Percentiles rank a stretch among this genome's conserved stretches.
These are phyloP conservation scores for Xenopus borealis DNA, from an alignment of 2,113 vertebrate genomes.

Conservation along the genomic window DNA sequence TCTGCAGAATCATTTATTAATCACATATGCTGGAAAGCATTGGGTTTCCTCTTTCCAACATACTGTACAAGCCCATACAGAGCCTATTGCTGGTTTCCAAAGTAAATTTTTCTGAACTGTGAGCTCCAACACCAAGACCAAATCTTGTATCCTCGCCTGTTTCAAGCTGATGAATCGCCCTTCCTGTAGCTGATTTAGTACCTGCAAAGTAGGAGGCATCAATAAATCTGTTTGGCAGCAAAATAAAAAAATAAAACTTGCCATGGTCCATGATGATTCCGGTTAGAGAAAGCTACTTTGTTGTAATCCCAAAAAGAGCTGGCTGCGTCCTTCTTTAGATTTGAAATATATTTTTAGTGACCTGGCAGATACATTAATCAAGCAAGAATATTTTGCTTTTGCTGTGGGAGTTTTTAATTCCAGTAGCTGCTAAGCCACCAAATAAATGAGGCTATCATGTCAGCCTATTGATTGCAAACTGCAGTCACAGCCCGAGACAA, in stretches of 20 bases:
- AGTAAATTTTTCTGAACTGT: too few relatives aligned
- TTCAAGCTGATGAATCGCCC: neutral
- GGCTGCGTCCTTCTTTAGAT: too few relatives aligned
- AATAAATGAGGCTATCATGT: slow-evolving; percentile 9
- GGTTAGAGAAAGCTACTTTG: too few relatives aligned
- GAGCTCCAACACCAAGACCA: neutral
- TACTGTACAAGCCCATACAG: too few relatives aligned
- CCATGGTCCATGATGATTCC: too few relatives aligned
- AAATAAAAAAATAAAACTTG: neutral
- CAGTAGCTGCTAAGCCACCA: neutral
- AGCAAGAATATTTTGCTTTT: neutral
- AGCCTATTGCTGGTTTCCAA: too few relatives aligned
- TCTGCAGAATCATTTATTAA: slow-evolving; percentile 20
- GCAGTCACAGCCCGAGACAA: slow-evolving; percentile 15
- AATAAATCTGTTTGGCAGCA: neutral
- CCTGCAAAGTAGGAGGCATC: neutral
- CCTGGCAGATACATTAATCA: neutral
- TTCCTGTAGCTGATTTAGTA: neutral
- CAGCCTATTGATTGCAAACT: slow-evolving; percentile 26
- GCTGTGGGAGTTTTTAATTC: neutral
- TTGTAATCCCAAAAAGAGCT: too few relatives aligned
- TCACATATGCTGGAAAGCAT: slow-evolving; percentile 4
- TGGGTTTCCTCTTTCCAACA: neutral
- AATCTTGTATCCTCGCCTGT: neutral
- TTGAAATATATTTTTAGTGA: neutral